Conservation (phyloP, 2,797 vertebrate species). For the Artibeus lituratus region DNA sequence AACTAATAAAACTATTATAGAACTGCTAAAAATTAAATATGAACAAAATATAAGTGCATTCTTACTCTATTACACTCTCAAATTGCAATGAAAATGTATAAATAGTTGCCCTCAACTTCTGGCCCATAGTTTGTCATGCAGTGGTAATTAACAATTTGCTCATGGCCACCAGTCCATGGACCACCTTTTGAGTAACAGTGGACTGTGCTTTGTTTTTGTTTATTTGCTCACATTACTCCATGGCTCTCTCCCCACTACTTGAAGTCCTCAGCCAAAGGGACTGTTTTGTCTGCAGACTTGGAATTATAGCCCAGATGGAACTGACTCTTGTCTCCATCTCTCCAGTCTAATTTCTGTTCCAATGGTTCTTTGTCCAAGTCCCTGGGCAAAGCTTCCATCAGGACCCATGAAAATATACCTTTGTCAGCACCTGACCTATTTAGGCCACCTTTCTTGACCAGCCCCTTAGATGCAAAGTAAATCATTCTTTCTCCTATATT, state of each 20-base stretch:
- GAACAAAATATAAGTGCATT: not conserved
- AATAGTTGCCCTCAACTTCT: not conserved
- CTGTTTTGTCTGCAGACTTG: not conserved
- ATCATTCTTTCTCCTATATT: not conserved
- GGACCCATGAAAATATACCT: not conserved
- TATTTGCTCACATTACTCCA: not conserved
- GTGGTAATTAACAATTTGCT: not conserved
- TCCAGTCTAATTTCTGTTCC: not conserved
- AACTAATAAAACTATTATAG: not conserved
- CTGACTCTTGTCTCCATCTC: not conserved
- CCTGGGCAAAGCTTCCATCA: not conserved
- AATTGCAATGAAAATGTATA: not conserved
- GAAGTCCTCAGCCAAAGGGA: not conserved
- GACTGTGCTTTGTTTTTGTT: not conserved
- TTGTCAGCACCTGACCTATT: not conserved
- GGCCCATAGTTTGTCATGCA: not conserved
- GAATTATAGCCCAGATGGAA: not conserved
- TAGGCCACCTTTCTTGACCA: not conserved
- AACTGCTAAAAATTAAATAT: not conserved
- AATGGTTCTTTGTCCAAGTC: not conserved
- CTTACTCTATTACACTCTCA: not conserved
- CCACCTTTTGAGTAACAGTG: not conserved
- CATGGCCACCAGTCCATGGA: not conserved
- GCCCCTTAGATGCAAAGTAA: not conserved
- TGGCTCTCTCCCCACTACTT: not conserved